Conservation (phyloP, 2,888 invertebrate species). For the Eupithecia centaureata region DNA sequence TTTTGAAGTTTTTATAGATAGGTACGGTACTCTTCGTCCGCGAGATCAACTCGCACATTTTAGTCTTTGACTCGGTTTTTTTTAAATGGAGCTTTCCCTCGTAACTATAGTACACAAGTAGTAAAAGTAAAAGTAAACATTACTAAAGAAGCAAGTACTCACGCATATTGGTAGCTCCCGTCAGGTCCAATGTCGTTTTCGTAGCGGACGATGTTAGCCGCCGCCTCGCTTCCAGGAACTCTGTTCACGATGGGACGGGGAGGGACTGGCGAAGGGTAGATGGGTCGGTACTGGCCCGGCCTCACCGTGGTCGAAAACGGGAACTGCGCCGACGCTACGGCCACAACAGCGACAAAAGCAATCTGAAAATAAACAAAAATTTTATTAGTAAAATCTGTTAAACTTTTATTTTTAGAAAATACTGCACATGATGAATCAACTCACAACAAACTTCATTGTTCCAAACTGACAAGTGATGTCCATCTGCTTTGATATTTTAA, state of each 20-base stretch:
- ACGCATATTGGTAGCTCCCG: conserved; percentile 79
- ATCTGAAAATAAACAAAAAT: conserved; percentile 43
- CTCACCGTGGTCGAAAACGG: conserved; percentile 11
- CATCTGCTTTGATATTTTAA: conserved; percentile 44
- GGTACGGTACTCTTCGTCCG: no score
- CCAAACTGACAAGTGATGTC: conserved; percentile 52
- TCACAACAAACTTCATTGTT: conserved; percentile 68
- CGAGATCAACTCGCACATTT: no score
- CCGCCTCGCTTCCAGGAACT: conserved; percentile 50
- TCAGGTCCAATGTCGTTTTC: conserved; percentile 73
- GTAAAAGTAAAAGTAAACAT: no score
- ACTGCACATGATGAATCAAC: conserved; percentile 36
- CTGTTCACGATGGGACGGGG: conserved; percentile 47
- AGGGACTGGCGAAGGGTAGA: conserved; percentile 26
- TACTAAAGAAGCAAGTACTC: conserved; percentile 45
- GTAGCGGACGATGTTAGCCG: conserved; percentile 64
- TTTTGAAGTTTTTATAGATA: no score
- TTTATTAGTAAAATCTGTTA: neutral
- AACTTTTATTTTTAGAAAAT: neutral
- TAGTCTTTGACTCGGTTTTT: no score
- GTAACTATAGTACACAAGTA: no score
- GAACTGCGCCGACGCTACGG: conserved; percentile 63
- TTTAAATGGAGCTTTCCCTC: neutral
- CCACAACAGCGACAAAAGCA: conserved; percentile 61
- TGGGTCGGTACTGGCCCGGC: conserved; percentile 32